Conservation (phyloP, 2,797 vertebrate species). For the Loriculus beryllinus region DNA sequence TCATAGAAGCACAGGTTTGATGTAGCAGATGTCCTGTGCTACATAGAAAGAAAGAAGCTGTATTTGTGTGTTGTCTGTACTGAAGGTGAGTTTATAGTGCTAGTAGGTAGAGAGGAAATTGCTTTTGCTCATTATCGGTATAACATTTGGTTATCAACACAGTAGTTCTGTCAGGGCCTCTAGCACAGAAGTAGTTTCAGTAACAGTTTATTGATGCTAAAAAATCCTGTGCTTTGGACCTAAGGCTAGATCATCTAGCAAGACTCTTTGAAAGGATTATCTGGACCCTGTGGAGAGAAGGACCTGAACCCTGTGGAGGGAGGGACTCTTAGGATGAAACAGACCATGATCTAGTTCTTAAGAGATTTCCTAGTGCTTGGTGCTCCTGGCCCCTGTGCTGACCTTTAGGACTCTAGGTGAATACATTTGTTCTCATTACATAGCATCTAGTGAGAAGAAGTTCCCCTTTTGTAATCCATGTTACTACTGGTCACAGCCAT, state of each 20-base stretch:
- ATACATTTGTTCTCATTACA: not conserved
- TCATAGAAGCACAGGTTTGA: not conserved
- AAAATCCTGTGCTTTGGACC: not conserved
- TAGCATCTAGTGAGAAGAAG: not conserved
- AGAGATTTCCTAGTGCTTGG: not conserved
- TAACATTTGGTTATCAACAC: not conserved
- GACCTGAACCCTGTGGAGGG: accelerated
- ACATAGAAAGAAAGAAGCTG: not conserved
- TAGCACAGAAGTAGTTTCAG: not conserved
- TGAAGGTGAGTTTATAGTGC: not conserved
- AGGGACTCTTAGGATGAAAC: not conserved
- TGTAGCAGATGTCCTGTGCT: not conserved
- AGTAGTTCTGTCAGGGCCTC: not conserved
- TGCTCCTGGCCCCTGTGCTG: not conserved
- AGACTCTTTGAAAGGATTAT: not conserved
- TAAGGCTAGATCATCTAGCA: not conserved
- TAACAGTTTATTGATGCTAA: not conserved
- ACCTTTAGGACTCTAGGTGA: not conserved
- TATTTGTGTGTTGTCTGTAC: not conserved
- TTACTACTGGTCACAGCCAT: too few relatives aligned
- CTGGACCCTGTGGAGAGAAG: accelerated
- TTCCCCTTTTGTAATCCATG: not conserved
- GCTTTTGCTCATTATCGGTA: not conserved
- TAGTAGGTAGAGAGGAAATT: not conserved
- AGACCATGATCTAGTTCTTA: not conserved